These are phyloP conservation scores for Trachelus tabidus DNA, from an alignment of 2,888 invertebrate species.

Conservation along the genomic window DNA sequence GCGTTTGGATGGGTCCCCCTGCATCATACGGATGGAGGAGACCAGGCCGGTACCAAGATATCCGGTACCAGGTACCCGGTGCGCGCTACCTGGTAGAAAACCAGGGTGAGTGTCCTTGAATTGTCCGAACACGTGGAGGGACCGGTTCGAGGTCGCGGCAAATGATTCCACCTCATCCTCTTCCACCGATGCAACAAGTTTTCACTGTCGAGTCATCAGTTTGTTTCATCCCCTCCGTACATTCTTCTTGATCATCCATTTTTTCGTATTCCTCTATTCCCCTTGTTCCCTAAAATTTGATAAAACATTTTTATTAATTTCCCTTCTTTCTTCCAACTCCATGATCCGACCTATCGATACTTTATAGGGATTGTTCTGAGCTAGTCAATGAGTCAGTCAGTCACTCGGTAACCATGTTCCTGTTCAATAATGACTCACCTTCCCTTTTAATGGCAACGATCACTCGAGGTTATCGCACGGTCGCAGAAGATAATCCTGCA, in stretches of 20 bases:
- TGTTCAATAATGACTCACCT: background rate
- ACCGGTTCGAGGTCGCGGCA: conserved; percentile 29
- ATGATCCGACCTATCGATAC: background rate
- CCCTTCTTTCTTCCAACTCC: background rate
- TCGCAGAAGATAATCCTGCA: background rate
- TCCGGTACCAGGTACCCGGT: background rate
- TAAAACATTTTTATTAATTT: too few species aligned
- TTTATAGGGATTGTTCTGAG: background rate
- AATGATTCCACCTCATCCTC: conserved; percentile 10
- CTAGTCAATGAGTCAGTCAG: background rate
- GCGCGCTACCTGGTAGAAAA: conserved; percentile 29
- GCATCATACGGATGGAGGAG: conserved; percentile 28
- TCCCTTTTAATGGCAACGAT: background rate
- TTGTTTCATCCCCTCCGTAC: background rate
- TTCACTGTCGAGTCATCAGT: background rate
- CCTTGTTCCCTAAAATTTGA: background rate
- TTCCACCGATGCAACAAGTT: background rate
- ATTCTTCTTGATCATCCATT: background rate
- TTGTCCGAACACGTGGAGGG: conserved; percentile 38
- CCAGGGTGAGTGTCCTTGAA: conserved; percentile 39
- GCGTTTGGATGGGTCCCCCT: conserved; percentile 16
- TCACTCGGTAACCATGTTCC: background rate
- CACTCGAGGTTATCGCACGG: background rate
- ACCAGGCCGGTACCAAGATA: background rate
- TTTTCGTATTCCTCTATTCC: background rate